A percentile compares a stretch with the other conserved stretches of the same genome.
Conservation (phyloP, 2,113 vertebrate species). For the Osmerus eperlanus region DNA sequence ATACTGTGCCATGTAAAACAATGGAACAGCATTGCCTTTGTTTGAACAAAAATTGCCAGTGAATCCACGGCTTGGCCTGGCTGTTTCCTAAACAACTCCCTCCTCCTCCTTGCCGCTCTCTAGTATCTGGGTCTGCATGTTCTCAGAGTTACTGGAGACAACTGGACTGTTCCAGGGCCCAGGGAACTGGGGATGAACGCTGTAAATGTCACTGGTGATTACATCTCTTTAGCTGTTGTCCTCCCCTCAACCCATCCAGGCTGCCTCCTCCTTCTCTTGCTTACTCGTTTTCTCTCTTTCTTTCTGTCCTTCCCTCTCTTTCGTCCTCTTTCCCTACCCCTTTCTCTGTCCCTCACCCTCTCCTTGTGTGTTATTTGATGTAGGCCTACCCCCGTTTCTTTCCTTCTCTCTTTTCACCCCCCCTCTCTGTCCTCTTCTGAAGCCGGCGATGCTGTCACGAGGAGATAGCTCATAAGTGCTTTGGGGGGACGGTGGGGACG, state of each 20-base stretch:
- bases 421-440: slow-evolving; percentile 28
- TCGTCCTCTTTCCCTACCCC: slow-evolving; percentile 24
- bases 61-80: too few relatives aligned
- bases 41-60: too few relatives aligned
- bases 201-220: slow-evolving; percentile 68
- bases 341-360: slow-evolving; percentile 36
- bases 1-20: too few relatives aligned
- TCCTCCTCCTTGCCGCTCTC: too few relatives aligned
- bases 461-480: slow-evolving; percentile 63
- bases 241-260: slow-evolving; percentile 3
- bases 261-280: not conserved
- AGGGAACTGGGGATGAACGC: slow-evolving; percentile 36
- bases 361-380: slow-evolving; percentile 22
- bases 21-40: too few relatives aligned
- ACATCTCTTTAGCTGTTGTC: slow-evolving; percentile 52
- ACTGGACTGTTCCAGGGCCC: slow-evolving; percentile 59
- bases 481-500: slow-evolving; percentile 30
- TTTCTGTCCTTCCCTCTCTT: not conserved
- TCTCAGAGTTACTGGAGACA: slow-evolving; percentile 68
- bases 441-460: slow-evolving; percentile 12
- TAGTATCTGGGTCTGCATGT: slow-evolving; percentile 9
- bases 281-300: not conserved
- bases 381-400: slow-evolving; percentile 5
- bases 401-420: too few relatives aligned
- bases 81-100: too few relatives aligned